Evolutionary conservation across 2,888 invertebrate genomes (phyloP).

Genomic region (Coenonympha glycerion): DNA sequence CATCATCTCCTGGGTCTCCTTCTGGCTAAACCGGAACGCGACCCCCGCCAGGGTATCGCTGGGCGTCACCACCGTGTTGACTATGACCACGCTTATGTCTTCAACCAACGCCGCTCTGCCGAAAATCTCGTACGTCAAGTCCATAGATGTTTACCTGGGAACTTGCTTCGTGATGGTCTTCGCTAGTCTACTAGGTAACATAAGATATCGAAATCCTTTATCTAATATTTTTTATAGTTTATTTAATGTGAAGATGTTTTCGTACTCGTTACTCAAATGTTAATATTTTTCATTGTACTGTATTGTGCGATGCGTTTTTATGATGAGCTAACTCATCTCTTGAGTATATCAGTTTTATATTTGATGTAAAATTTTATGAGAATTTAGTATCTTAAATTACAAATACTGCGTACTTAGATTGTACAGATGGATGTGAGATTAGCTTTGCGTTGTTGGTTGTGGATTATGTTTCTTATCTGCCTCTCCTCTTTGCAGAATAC

Average conservation of each 20-base stretch:
- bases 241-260: background rate
- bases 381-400: background rate
- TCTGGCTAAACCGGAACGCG: constrained; percentile 96
- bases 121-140: constrained; percentile 98
- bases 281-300: background rate
- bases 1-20: constrained; percentile 97
- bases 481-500: constrained; percentile 82
- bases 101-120: constrained; percentile 97
- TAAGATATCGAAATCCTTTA: background rate
- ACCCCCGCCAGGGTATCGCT: constrained; percentile 95
- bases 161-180: constrained; percentile 99
- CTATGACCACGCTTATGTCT: constrained; percentile 98
- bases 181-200: constrained; percentile 93
- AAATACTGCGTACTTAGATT: background rate
- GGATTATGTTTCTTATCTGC: background rate
- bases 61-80: constrained; percentile 96
- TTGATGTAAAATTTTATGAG: too few relatives aligned
- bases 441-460: constrained; percentile 24
- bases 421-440: background rate
- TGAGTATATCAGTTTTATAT: background rate
- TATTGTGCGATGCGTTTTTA: background rate
- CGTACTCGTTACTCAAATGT: background rate
- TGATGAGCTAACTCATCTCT: background rate
- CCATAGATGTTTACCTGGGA: constrained; percentile 97
- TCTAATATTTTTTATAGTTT: background rate